These are phyloP conservation scores for Saccostrea echinata DNA, from an alignment of 1,140 invertebrate species.

Conservation along the genomic window DNA sequence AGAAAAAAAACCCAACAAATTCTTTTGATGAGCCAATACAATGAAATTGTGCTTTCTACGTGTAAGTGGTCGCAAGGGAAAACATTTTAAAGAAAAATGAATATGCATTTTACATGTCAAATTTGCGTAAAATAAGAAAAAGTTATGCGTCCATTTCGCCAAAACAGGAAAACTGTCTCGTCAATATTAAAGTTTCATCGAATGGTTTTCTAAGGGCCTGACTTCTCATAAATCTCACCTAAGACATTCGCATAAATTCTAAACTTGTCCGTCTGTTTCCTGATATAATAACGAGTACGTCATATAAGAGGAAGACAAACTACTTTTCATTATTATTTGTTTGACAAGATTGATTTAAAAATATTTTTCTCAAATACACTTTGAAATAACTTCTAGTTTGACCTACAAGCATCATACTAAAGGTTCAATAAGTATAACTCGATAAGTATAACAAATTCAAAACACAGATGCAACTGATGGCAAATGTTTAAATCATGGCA, in stretches of 20 bases:
- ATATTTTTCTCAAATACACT: not conserved
- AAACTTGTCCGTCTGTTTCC: slow-evolving; percentile 18
- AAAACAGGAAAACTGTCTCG: slow-evolving; percentile 31
- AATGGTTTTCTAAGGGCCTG: slow-evolving; percentile 1
- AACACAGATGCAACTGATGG: too few relatives aligned
- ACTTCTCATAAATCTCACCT: slow-evolving; percentile 20
- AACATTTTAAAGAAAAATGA: not conserved
- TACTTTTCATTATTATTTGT: not conserved
- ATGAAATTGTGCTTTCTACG: too few relatives aligned
- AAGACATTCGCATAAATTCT: slow-evolving; percentile 28
- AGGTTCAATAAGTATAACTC: not conserved
- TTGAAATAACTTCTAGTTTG: not conserved
- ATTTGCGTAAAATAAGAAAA: not conserved
- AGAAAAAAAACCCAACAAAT: too few relatives aligned
- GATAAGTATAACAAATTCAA: not conserved
- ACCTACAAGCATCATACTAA: not conserved
- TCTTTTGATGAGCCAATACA: too few relatives aligned
- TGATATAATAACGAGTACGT: not conserved
- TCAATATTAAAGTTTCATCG: not conserved
- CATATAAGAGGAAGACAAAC: not conserved
- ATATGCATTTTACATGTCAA: not conserved
- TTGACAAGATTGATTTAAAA: not conserved
- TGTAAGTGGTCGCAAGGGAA: not conserved
- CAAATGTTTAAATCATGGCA: too few relatives aligned
- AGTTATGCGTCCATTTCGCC: slow-evolving; percentile 11